phyloP scores from a whole-genome alignment of 2,113 vertebrate species.

The Empidonax alnorum region DNA sequence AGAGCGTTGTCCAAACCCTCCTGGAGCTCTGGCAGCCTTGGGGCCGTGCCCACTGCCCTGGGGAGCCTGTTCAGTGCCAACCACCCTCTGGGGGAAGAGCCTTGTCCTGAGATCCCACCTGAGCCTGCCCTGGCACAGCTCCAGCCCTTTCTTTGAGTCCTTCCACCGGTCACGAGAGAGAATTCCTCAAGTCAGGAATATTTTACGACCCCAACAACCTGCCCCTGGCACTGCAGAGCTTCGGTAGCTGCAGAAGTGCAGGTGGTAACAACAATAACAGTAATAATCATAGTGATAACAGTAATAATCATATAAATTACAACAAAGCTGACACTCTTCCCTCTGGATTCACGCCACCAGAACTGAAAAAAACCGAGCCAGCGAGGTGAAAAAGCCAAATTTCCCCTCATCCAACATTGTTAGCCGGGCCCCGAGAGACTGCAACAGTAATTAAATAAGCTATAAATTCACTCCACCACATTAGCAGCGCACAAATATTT shows the following conservation, averaged over 20 bases:
- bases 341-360: rapidly evolving
- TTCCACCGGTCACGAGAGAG: no score
- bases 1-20: no score
- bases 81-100: no score
- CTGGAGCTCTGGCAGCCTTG: no score
- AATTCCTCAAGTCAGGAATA: not conserved
- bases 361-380: no score
- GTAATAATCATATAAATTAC: not conserved
- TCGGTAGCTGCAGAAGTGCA: not conserved
- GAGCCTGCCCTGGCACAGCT: no score
- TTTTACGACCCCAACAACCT: not conserved
- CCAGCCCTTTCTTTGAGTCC: no score
- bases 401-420: not conserved
- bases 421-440: not conserved
- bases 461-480: not conserved
- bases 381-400: not conserved
- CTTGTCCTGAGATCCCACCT: no score
- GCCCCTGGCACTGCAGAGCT: not conserved
- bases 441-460: not conserved
- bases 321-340: not conserved
- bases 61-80: no score
- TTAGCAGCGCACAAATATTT: not conserved
- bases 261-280: not conserved
- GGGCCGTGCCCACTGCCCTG: no score
- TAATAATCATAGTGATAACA: not conserved